Evolutionary conservation across 53 echinoderm and acorn worm genomes (phyloP), one percentile per base, ranked within the genome.

Genomic region (Patiria pectinifera): DNA sequence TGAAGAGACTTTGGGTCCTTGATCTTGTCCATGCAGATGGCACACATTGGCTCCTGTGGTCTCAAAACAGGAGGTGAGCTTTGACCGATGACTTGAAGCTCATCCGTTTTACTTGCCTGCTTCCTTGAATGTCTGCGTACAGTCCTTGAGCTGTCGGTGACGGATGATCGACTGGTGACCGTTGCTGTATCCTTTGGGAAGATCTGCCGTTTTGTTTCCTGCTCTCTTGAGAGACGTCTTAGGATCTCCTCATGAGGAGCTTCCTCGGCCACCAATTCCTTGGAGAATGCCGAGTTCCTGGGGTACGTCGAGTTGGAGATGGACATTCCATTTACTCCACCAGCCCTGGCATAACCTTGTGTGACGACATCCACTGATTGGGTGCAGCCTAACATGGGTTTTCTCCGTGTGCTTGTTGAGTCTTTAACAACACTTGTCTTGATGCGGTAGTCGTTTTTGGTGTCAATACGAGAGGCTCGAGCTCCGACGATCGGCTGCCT

Each of bases 1-100:
- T 91, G 84, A 16, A 95, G 91, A 22, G 92, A 47, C 91, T 85
- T 93, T 44, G 95, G 90, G 44, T 95, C 62, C 15, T 19, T 80
- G 16, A 93, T 45, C 74, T 15, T 45, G 1, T 89, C 84, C 92
- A 93, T 48, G 80, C 92, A 95, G 59, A 95, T 95, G 21, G 79
- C 85, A 80, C 93, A 93, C 24, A 60, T 83, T 5, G 75, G 78
- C 62, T 23, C 69, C 15, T 91, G 77, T 3, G 48, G 82, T 84
- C 22, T 22, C 14, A 78, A 66, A 25, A 48, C 43, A 4, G 77
- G 11, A 24, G 72, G 10, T 24, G 71, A 77, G 59, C 83, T 77
- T 45, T 75, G 47, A 22, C 88, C 83, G 10, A 71, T 74, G 43
- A 82, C 70, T 22, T 66, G 4, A 46, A 86, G 44, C 8, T 59